Base-by-base conservation (phyloP, 2,888 invertebrate genomes). In the Octonoba sinensis region DNA sequence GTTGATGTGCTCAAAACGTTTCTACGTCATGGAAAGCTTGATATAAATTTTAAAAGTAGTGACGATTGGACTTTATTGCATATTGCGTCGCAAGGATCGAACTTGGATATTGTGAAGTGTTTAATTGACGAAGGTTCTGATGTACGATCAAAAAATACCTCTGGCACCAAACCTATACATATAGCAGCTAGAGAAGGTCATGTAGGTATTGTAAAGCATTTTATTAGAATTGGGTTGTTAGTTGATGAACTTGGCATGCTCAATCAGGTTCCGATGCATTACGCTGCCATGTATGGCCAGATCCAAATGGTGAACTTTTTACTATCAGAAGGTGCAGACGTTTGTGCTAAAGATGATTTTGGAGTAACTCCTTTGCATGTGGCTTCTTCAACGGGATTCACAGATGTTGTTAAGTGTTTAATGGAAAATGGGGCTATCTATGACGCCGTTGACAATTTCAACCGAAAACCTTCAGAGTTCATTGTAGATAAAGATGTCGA, bases 51-150 rank as follows among this genome's bases (percentile, higher is more conserved):
- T 13, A 66, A 66, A 73, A 49, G 51, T 11, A 15, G 6, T 46
- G 22, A 46, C 15, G 64, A 16, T 44, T 51, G 11, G 15, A 73
- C 64, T 1, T 0, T 44, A 22, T 18, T 82, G 16, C 76, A 76
- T 54, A 15, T 60, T 44, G 75, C 82, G 3, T 46, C 46, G 12
- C 12, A 49, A 6, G 4, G 0, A n/a, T 64, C 62, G 8, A 47
- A 76, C 13, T 11, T 47, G 4, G 65, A 82, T 27, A 46, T 76
- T 15, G 76, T 76, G n/a, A 56, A 70, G 56, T 11, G 56, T 57
- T 44, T 97, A 0, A 88, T 96, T 79, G 90, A 92, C 18, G 92
- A 92, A 86, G 96, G 96, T 0, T 96, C 94, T 0, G 92, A 95
- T 87, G 92, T 94, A 0, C 90, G 92, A 62, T 87, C 91, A 0